Conservation (phyloP, 2,113 vertebrate species). For the Leptobrachium leishanense region DNA sequence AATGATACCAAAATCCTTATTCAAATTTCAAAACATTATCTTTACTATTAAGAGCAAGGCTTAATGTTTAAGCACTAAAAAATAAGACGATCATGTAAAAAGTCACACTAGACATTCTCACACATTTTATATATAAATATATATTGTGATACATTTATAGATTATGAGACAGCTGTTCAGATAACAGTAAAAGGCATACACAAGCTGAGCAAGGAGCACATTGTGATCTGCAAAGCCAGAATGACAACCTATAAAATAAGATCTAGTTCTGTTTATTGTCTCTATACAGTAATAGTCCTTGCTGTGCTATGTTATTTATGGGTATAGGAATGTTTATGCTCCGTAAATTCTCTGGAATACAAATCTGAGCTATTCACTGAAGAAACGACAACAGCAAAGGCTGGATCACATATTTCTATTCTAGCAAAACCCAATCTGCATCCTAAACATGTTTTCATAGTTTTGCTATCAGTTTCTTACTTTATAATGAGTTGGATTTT, state of each 20-base stretch:
- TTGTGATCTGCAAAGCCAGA: slow-evolving; percentile 6
- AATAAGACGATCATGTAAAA: background rate
- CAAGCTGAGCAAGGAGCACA: background rate
- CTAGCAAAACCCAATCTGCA: too few species aligned
- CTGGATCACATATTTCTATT: too few species aligned
- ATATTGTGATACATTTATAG: slow-evolving; percentile 1
- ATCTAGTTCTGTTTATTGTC: slow-evolving; percentile 13
- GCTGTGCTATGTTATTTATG: background rate
- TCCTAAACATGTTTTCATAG: too few species aligned
- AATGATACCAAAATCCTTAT: background rate
- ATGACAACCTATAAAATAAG: background rate
- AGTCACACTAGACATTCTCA: background rate
- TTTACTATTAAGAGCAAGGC: background rate
- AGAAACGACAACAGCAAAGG: too few species aligned
- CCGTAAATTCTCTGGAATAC: background rate
- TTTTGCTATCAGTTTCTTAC: too few species aligned
- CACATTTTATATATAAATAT: background rate
- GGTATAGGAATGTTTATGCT: background rate
- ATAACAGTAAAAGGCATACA: slow-evolving; percentile 17
- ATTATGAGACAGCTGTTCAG: slow-evolving; percentile 7
- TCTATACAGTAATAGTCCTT: background rate
- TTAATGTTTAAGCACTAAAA: background rate
- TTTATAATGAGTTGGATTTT: too few species aligned
- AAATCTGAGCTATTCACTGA: too few species aligned
- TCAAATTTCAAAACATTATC: background rate